Base-by-base conservation (phyloP, 2,797 vertebrate species). In the Arctocebus calabarensis region DNA sequence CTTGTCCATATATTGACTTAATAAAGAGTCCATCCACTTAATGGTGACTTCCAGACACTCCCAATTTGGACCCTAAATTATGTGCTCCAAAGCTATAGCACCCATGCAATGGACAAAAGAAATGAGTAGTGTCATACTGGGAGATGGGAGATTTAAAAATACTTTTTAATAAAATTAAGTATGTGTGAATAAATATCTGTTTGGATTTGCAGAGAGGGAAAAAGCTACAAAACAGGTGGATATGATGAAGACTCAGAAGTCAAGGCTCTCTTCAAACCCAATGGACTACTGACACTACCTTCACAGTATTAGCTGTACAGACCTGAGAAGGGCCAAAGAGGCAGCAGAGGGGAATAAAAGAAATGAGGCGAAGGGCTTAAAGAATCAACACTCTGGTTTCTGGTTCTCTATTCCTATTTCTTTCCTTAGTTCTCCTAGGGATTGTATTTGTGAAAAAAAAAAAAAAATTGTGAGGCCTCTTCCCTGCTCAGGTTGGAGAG, bases 1-100 rank as follows among this genome's bases (percentile, higher is more conserved):
- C 27, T 79, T 85, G 70, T 78, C 92, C 81, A 92, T 95, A 89
- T 55, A 91, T 3, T 73, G 87, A 91, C 90, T 96, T 94, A 92
- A 94, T 88, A 79, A 93, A 92, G 92, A 90, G 85, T 13, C 9
- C 12, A 64, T 79, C 34, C 62, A 90, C 85, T 96, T 94, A 93
- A 87, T 0, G 0, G 78, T 94, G 68, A 97, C 93, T 83, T 97
- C 87, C 20, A 93, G 73, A 77, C 27, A 91, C 48, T 16, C 5
- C 68, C 25, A 87, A 5, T 88, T 48, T 87, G 77, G 45, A 86
- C 12, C 84, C 57, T n/a, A 82, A 93, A 81, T 87, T 84, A 91
- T 66, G 71, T 68, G 62, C 43, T 90, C 45, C 57, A 61, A 68
- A 48, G 81, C 40, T 11, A 25, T 2, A 19, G 48, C 2, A 95